These are phyloP conservation scores for Ptilorrhoa leucosticta DNA, from an alignment of 2,113 vertebrate genomes.

Conservation along the genomic window DNA sequence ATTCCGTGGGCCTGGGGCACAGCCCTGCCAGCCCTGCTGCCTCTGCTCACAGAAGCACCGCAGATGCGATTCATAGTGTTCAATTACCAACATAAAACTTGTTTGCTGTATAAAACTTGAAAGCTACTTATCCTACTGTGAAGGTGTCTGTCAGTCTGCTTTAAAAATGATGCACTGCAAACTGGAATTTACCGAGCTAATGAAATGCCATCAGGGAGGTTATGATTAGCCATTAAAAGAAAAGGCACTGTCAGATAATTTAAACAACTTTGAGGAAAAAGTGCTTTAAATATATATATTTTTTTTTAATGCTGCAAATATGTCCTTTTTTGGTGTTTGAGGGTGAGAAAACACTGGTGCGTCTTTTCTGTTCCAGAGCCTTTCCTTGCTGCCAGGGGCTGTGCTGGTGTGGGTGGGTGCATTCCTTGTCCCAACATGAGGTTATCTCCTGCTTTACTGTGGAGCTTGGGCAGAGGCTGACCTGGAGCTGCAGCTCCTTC, in stretches of 20 bases:
- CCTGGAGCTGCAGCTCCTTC: background rate
- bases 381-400: background rate
- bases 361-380: background rate
- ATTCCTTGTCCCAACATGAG: background rate
- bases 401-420: background rate
- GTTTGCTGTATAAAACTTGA: background rate
- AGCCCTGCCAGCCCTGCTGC: background rate
- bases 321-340: background rate
- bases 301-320: background rate
- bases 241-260: background rate
- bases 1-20: background rate
- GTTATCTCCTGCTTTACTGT: background rate
- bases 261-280: background rate
- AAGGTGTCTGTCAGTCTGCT: background rate
- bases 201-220: background rate
- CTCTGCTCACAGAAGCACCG: fast-evolving
- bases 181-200: background rate
- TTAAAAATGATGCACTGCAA: background rate
- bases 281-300: background rate
- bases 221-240: background rate
- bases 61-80: background rate
- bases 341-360: background rate
- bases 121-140: background rate
- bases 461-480: background rate
- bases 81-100: background rate